Percentiles rank a stretch among this genome's conserved stretches.
Conservation (phyloP, 53 echinoderm and acorn worm species). For the Echinometra lucunter region DNA sequence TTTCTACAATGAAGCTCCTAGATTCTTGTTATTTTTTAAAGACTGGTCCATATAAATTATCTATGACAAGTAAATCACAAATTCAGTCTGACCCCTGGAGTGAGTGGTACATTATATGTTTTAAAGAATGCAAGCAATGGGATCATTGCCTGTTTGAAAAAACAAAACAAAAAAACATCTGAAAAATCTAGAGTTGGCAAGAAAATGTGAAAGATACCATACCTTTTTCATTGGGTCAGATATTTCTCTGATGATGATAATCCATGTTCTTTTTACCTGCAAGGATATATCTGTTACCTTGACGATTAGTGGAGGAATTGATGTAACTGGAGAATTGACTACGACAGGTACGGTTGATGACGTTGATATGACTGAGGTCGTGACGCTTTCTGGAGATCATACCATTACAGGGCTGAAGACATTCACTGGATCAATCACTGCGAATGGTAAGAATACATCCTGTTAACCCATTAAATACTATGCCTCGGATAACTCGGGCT, state of each 20-base stretch:
- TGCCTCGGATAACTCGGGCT: too few relatives aligned
- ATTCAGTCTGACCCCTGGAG: too few relatives aligned
- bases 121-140: too few relatives aligned
- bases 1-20: too few relatives aligned
- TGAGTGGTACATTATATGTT: too few relatives aligned
- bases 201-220: background rate
- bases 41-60: too few relatives aligned
- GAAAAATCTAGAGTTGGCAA: background rate
- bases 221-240: too few relatives aligned
- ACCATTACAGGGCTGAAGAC: conserved; percentile 75
- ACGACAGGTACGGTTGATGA: conserved; percentile 76
- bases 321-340: conserved; percentile 66
- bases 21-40: too few relatives aligned
- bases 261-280: background rate
- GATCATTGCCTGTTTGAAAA: too few relatives aligned
- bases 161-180: too few relatives aligned
- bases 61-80: too few relatives aligned
- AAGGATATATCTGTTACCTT: conserved; percentile 46
- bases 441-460: conserved; percentile 45
- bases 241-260: background rate
- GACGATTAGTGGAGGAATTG: conserved; percentile 54
- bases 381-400: conserved; percentile 79
- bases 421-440: conserved; percentile 65
- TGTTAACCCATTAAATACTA: too few relatives aligned
- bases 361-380: conserved; percentile 67